Base-by-base conservation (phyloP, 2,113 vertebrate species). In the Notothenia rossii region DNA sequence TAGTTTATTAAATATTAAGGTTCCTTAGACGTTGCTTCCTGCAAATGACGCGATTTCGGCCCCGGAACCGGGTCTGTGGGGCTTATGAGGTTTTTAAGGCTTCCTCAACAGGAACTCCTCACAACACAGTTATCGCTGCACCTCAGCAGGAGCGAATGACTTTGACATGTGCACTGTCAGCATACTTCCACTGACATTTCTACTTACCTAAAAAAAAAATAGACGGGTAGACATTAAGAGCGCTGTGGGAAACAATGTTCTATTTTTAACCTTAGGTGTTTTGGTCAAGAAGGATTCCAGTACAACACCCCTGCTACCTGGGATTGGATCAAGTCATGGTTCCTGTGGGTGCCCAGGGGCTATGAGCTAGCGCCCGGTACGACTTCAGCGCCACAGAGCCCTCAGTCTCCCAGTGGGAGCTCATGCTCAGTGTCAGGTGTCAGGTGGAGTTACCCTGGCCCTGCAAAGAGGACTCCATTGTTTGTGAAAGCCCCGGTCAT, bases 341-440 rank as follows among this genome's bases (percentile, higher is more conserved):
- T 65, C 67, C 56, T 70, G 68, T 82, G 15, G 11, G 62, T 58
- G 79, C 87, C 79, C 76, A 62, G 59, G 71, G 81, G 79, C 84
- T 40, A 7, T 40, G 79, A 72, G 73, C 48, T 65, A 50, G 49
- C 10, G 20, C 73, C 80, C 67, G 80, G 86, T 87, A 84, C 79
- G 75, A 67, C 72, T 85, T 85, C 76, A 72, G 72, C 77, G 54
- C 72, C 75, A 69, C 78, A 79, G 79, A 86, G 81, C 74, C 76
- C 83, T 90, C 86, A 74, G 71, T 88, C 81, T 89, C 82, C 79
- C 83, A 15, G 62, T 86, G 80, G 90, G 84, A 82, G 83, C 73
- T 93, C 83, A 91, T 91, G 88, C 88, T 83, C 85, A 58, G 77
- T 93, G 92, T 93, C 93, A 94, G 92, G 90, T 94, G 94, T 93